Evolutionary conservation across 1,140 invertebrate species (phyloP).

Genomic region (Oryctes rhinoceros): DNA sequence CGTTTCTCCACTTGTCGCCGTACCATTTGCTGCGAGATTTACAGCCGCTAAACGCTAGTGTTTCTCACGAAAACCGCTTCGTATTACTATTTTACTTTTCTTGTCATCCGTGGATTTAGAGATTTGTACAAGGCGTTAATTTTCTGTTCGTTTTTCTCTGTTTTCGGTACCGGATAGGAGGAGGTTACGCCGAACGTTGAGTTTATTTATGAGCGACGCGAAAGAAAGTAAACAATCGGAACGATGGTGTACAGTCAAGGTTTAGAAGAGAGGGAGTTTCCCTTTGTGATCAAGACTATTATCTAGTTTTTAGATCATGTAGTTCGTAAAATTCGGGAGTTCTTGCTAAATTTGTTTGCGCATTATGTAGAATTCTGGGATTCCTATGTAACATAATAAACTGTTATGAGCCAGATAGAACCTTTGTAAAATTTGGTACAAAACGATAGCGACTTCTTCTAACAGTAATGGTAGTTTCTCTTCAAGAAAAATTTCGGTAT

Average conservation of each 20-base stretch:
- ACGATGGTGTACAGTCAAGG: neutral
- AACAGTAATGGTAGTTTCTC: too few relatives aligned
- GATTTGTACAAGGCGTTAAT: slow-evolving; percentile 24
- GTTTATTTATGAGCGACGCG: neutral
- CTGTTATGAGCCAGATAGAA: too few relatives aligned
- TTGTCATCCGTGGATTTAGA: slow-evolving; percentile 32
- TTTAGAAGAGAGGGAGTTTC: neutral
- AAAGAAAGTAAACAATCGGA: neutral
- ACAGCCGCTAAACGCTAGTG: slow-evolving; percentile 22
- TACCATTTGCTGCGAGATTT: neutral
- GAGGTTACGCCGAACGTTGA: neutral
- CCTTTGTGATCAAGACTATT: too few relatives aligned
- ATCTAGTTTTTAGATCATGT: neutral
- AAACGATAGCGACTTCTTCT: too few relatives aligned
- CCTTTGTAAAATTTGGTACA: too few relatives aligned
- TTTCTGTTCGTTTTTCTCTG: slow-evolving; percentile 11
- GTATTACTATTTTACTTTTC: slow-evolving; percentile 33
- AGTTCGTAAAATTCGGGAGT: neutral
- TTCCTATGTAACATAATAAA: too few relatives aligned
- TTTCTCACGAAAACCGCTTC: slow-evolving; percentile 28
- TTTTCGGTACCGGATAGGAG: neutral
- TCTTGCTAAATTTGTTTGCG: too few relatives aligned
- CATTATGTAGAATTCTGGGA: too few relatives aligned
- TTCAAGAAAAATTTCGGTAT: too few relatives aligned
- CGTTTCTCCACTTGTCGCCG: neutral